Base-by-base conservation (phyloP, 2,113 vertebrate genomes). In the Azemiops feae region DNA sequence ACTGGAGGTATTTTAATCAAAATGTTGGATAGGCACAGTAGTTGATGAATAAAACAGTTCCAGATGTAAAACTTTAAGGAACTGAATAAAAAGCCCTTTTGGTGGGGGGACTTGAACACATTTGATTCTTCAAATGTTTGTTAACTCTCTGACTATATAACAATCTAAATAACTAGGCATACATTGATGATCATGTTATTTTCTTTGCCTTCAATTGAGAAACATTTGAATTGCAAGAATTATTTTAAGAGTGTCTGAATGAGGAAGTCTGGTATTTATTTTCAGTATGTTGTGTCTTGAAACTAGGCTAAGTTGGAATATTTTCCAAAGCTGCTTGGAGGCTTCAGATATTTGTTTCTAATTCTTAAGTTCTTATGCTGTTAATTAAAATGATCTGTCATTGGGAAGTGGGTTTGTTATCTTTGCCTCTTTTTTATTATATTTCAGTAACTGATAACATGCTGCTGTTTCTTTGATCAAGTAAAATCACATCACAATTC, bases 221-320 rank as follows among this genome's bases (percentile, higher is more conserved):
- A 88, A 89, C 11, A 52, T 58, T 88, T 58, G 12, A 60, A 53
- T 57, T 86, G 54, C 6, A 90, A 64, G 20, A 30, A 85, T 57
- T 90, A 58, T 85, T 89, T 30, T 10, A 57, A 89, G 30, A 39
- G 53, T 85, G 88, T 52, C 74, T 90, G 53, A 43, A 23, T 45
- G 39, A 87, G 90, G 55, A 52, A 53, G 30, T 54, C 81, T 87
- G 89, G 89, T 57, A 90, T 90, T 90, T 87, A 93, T 64, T 87
- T 90, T 45, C 88, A 54, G 92, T 92, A 85, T 89, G 20, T 25
- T 50, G 34, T 93, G 9, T n/a, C 53, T n/a, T 85, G 20, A 85
- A 93, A 20, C 27, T 34, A 45, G 69, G 47, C 90, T 25, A 30
- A 16, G 2, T 27, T 91, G 81, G 57, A 91, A 93, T 54, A 53